These are phyloP conservation scores for Babyrousa celebensis DNA, from an alignment of 2,797 vertebrate genomes.

Conservation along the genomic window DNA sequence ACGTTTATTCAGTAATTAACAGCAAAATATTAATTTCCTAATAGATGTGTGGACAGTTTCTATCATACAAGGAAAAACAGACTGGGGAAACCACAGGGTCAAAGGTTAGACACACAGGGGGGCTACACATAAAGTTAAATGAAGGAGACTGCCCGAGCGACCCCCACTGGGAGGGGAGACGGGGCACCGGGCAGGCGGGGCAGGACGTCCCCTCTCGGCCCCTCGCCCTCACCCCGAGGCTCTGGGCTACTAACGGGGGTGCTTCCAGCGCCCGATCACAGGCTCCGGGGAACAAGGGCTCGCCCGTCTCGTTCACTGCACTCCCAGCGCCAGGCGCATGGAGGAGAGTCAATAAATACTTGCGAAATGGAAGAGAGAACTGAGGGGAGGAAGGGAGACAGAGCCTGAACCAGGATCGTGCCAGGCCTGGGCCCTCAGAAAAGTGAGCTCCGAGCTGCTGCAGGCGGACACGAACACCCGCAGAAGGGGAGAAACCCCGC, in stretches of 20 bases:
- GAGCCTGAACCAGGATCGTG: background rate
- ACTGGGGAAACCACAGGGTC: slow-evolving; percentile 26
- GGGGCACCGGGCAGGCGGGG: background rate
- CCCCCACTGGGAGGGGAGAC: background rate
- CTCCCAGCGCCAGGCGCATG: background rate
- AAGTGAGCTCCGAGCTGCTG: slow-evolving; percentile 19
- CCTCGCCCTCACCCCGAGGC: too few relatives aligned
- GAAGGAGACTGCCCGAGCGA: background rate
- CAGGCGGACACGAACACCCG: background rate
- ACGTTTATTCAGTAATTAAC: slow-evolving; percentile 77
- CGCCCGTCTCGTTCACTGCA: background rate
- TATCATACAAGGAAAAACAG: slow-evolving; percentile 42
- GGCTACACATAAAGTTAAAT: slow-evolving; percentile 30
- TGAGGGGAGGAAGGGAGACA: background rate
- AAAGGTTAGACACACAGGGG: background rate
- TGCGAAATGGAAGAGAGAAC: background rate
- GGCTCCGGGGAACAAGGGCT: background rate
- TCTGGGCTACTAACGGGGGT: too few relatives aligned
- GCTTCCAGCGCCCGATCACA: background rate
- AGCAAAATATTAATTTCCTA: slow-evolving; percentile 83
- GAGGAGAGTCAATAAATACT: slow-evolving; percentile 52
- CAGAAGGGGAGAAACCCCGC: background rate
- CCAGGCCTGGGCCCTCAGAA: background rate
- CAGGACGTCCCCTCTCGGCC: background rate
- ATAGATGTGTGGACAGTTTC: slow-evolving; percentile 17